A percentile compares a stretch with the other conserved stretches of the same genome.
phyloP scores from a whole-genome alignment of 1,140 invertebrate species.

The Heliconius melpomene region DNA sequence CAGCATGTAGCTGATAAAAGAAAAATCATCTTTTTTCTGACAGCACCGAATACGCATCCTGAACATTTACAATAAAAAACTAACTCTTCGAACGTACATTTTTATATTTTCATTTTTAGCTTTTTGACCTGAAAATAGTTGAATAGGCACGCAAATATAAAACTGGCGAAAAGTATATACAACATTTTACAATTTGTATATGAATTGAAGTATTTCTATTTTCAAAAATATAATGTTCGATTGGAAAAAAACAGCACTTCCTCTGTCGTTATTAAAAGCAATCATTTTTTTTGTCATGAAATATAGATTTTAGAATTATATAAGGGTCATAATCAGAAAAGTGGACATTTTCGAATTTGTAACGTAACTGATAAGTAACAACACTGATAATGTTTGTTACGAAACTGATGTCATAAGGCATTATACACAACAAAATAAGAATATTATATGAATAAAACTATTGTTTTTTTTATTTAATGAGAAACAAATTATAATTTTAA shows the following conservation, averaged over 20 bases:
- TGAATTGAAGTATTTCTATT: neutral
- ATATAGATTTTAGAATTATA: neutral
- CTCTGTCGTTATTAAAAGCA: neutral
- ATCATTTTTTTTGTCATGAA: too few species aligned
- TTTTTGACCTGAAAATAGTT: constrained; percentile 13
- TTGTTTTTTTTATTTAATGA: too few species aligned
- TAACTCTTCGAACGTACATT: neutral
- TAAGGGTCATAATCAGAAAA: too few species aligned
- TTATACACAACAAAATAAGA: too few species aligned
- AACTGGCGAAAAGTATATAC: neutral
- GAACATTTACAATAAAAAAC: neutral
- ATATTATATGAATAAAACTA: too few species aligned
- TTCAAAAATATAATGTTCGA: neutral
- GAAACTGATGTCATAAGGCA: too few species aligned
- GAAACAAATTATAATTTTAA: too few species aligned
- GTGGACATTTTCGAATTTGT: too few species aligned
- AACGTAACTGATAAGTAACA: too few species aligned
- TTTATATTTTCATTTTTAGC: constrained; percentile 10
- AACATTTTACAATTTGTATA: neutral
- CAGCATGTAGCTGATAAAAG: too few species aligned
- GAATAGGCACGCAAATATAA: neutral
- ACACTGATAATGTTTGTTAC: too few species aligned
- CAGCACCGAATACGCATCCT: neutral
- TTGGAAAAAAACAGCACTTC: neutral
- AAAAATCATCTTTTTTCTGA: neutral